Percentiles rank a stretch among this genome's conserved stretches.
Conservation (phyloP, 2,797 vertebrate genomes). For the Parauchenoglanis punctatus region DNA sequence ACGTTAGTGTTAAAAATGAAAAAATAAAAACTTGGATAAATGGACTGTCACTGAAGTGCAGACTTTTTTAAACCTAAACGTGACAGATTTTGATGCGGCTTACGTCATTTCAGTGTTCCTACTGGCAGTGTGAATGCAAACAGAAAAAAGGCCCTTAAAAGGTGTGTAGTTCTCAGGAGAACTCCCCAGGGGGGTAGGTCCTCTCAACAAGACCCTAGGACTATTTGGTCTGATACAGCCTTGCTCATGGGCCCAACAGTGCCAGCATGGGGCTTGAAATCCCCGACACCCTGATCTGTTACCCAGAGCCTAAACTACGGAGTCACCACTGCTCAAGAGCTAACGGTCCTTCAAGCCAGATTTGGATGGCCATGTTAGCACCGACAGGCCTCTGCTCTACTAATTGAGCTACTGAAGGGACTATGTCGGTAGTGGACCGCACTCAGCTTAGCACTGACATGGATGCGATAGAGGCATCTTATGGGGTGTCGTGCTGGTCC, state of each 20-base stretch:
- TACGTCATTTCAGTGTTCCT: too few species aligned
- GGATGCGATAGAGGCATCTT: too few species aligned
- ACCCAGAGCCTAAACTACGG: not conserved
- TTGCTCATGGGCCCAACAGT: not conserved
- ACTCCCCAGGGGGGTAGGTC: too few species aligned
- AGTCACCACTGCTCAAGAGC: not conserved
- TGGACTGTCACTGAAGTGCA: too few species aligned
- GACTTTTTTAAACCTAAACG: too few species aligned
- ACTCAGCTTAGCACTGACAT: not conserved
- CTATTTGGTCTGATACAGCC: not conserved
- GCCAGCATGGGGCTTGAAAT: not conserved
- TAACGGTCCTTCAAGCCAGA: not conserved
- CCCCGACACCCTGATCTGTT: not conserved
- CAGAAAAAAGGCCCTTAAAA: too few species aligned
- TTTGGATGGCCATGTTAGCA: not conserved
- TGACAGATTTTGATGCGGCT: too few species aligned
- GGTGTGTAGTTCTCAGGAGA: too few species aligned
- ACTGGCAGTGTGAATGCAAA: too few species aligned
- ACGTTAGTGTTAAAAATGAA: too few species aligned
- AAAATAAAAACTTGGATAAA: too few species aligned
- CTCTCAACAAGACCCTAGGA: too few species aligned
- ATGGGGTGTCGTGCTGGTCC: not conserved
- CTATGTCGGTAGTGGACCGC: not conserved
- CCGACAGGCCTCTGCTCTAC: not conserved
- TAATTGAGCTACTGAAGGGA: not conserved